Evolutionary conservation across 1,140 invertebrate genomes (phyloP).

Genomic region (Macrobrachium rosenbergii): DNA sequence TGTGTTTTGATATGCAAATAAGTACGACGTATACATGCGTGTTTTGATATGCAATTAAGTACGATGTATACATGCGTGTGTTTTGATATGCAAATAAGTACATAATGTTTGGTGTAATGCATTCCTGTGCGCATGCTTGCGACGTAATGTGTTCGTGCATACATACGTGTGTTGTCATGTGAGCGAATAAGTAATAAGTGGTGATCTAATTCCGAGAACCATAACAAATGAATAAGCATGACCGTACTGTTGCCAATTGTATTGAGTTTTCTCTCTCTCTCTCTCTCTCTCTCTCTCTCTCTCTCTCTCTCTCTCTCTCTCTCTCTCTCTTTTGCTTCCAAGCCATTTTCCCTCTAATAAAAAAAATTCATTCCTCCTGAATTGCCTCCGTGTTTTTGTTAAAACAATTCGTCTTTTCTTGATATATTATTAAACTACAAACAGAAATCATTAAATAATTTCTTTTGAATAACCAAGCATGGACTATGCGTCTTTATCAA

Average conservation of each 20-base stretch:
- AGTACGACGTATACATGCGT: no score
- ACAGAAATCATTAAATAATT: no score
- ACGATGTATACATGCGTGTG: no score
- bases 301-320: neutral
- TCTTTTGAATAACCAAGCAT: no score
- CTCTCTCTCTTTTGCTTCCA: neutral
- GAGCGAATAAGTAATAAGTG: neutral
- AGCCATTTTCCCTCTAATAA: neutral
- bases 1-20: no score
- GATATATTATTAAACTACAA: neutral
- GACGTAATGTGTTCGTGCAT: no score
- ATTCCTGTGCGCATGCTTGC: no score
- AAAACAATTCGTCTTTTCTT: neutral
- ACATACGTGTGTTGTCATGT: neutral
- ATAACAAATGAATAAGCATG: neutral
- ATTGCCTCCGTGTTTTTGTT: neutral
- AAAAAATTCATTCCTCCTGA: neutral
- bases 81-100: no score
- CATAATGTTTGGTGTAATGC: no score
- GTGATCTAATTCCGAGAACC: neutral
- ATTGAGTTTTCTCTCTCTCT: neutral
- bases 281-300: slow-evolving; percentile 1
- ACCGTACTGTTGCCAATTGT: neutral
- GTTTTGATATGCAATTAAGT: no score
- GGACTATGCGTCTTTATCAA: no score